Base-by-base conservation (phyloP, 1,140 invertebrate species). In the Zaprionus gabonicus region DNA sequence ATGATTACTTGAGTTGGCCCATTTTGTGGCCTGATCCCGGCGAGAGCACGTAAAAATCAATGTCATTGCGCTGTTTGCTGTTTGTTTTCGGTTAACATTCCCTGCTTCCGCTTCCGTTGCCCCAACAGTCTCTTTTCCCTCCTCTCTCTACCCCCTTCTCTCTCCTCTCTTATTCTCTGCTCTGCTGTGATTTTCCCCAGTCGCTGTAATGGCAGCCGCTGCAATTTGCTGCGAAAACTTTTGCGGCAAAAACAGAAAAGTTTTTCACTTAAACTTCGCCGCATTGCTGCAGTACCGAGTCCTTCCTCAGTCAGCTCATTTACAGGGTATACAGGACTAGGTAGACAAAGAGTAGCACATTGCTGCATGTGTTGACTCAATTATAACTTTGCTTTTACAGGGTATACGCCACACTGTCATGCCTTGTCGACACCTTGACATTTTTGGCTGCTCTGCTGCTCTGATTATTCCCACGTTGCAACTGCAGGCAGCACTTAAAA, bases 61-160 rank as follows among this genome's bases (percentile, higher is more conserved):
- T 90, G 84, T 90, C 84, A 90, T 70, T 76, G 85, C 81, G 81
- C 75, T 84, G 84, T 88, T 88, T 84, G 84, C 81, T 90, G 84
- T 87, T 87, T 87, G 83, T 88, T 87, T 87, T 88, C 73, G 84
- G 80, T 88, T 87, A 87, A 87, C 84, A 87, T 87, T 87, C 78
- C 84, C 76, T 87, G 83, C 66, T 87, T 86, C 83, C 82, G 83
- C 64, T 83, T 82, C 77, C 83, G 41, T n/a, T 71, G 64, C 78
- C 58, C 55, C 69, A 64, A 23, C 55, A 23, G 23, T 25, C 38
- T n/a, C 27, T 17, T 10, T 17, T 10, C 4, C 38, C 15, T n/a
- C 15, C 6, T 6, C 6, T 20, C 15, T 17, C n/a, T 65, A 12
- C 10, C 1, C 28, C 28, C 28, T 31, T 12, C 5, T 15, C 4